Evolutionary conservation across 2,888 invertebrate genomes (phyloP).

Genomic region (Therioaphis trifolii): DNA sequence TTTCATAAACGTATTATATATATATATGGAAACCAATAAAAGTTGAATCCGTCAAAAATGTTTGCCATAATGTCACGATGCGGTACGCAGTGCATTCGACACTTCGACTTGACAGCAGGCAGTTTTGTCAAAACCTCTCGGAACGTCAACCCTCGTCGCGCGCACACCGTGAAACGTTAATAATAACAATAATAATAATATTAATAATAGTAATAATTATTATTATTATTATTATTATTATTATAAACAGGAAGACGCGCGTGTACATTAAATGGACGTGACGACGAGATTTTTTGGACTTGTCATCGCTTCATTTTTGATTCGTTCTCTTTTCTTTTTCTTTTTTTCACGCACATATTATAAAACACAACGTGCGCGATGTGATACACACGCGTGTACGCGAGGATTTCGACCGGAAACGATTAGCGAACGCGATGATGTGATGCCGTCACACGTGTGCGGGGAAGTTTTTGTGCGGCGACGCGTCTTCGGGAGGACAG

Average conservation of each 20-base stretch:
- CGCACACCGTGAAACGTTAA: too few relatives aligned
- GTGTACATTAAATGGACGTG: conserved; percentile 21
- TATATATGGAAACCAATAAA: too few relatives aligned
- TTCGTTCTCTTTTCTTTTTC: conserved; percentile 25
- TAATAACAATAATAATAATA: conserved; percentile 4
- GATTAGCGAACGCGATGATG: conserved; percentile 58
- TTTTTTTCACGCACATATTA: neutral
- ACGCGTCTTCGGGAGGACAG: neutral
- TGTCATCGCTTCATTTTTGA: conserved; percentile 47
- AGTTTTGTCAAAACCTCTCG: too few relatives aligned
- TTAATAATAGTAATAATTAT: too few relatives aligned
- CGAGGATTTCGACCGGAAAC: conserved; percentile 55
- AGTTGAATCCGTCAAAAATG: too few relatives aligned
- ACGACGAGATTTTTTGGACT: conserved; percentile 28
- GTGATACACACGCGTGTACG: neutral
- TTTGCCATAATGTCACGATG: too few relatives aligned
- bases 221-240: conserved; percentile 38
- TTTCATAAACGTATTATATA: too few relatives aligned
- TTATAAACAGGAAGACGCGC: conserved; percentile 10
- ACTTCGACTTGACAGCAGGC: too few relatives aligned
- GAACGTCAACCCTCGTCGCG: neutral
- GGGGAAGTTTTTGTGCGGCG: conserved; percentile 41
- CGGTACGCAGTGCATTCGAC: too few relatives aligned
- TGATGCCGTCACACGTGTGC: conserved; percentile 1
- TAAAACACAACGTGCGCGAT: neutral